phyloP scores from a whole-genome alignment of 2,797 vertebrate species.

The Microctenopoma lineatum region DNA sequence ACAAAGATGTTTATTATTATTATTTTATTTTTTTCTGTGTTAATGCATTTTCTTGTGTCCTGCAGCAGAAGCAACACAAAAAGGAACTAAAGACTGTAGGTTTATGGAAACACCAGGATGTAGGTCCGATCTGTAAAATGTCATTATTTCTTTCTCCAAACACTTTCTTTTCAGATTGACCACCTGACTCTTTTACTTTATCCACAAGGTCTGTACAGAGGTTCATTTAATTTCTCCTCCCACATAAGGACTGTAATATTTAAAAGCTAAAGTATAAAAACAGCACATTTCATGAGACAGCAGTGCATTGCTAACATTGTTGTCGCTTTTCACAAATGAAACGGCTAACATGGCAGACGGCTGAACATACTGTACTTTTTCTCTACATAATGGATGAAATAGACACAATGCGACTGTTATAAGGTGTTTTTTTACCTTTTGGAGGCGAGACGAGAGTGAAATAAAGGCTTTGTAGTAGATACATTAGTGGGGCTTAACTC shows the following conservation, averaged over 20 bases:
- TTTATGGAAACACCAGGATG: not conserved
- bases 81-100: not conserved
- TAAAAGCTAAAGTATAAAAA: constrained; percentile 44
- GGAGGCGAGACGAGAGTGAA: constrained; percentile 47
- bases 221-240: constrained; percentile 1
- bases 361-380: constrained; percentile 54
- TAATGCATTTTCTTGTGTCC: not conserved
- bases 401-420: constrained; percentile 35
- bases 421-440: constrained; percentile 32
- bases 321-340: constrained; percentile 48
- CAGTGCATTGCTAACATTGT: constrained; percentile 39
- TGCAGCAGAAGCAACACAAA: not conserved
- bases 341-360: constrained; percentile 31
- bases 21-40: not conserved
- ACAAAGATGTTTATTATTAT: not conserved
- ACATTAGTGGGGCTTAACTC: constrained; percentile 57
- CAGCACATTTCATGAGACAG: constrained; percentile 34
- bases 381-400: constrained; percentile 52
- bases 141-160: not conserved
- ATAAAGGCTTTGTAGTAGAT: constrained; percentile 64
- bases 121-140: not conserved
- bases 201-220: not conserved
- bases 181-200: not conserved
- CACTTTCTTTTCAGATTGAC: not conserved
- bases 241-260: constrained; percentile 13